Conservation (phyloP, 2,888 invertebrate genomes). For the Eumerus sabulonum region DNA sequence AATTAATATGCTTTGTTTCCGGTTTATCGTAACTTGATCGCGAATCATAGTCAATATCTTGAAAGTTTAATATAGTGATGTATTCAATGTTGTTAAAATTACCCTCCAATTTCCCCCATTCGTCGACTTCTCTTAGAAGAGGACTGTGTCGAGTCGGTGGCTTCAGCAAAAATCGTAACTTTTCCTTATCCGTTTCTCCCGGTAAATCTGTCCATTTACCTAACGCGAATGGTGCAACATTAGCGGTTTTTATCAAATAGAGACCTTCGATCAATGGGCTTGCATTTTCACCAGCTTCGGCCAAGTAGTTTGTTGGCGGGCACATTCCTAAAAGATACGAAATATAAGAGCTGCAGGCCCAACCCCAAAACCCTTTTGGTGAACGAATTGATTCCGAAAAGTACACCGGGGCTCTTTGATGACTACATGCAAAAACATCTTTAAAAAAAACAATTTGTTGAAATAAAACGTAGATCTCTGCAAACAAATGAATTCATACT, state of each 20-base stretch:
- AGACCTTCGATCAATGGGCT: slow-evolving; percentile 79
- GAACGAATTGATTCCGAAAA: slow-evolving; percentile 84
- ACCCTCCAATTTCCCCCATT: slow-evolving; percentile 77
- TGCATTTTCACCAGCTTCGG: slow-evolving; percentile 80
- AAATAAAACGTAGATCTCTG: not conserved
- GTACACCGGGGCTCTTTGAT: slow-evolving; percentile 83
- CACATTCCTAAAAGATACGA: slow-evolving; percentile 82
- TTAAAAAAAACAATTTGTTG: slow-evolving; percentile 17
- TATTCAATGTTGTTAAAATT: slow-evolving; percentile 75
- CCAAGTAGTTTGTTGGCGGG: slow-evolving; percentile 79
- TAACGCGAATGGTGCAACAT: slow-evolving; percentile 81
- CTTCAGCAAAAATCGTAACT: not conserved
- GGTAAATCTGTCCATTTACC: slow-evolving; percentile 81
- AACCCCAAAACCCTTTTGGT: slow-evolving; percentile 83
- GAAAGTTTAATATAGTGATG: too few relatives aligned
- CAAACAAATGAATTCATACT: slow-evolving; percentile 21
- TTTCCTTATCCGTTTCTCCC: slow-evolving; percentile 4
- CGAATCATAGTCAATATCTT: slow-evolving; percentile 73
- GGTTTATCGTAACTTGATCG: slow-evolving; percentile 75
- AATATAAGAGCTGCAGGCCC: slow-evolving; percentile 82
- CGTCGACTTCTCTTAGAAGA: slow-evolving; percentile 74
- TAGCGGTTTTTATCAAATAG: slow-evolving; percentile 81
- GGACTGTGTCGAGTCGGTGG: slow-evolving; percentile 70
- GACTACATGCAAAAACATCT: slow-evolving; percentile 83
- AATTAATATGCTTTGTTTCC: slow-evolving; percentile 44